Conservation (phyloP, 2,797 vertebrate species). For the Lacerta agilis region DNA sequence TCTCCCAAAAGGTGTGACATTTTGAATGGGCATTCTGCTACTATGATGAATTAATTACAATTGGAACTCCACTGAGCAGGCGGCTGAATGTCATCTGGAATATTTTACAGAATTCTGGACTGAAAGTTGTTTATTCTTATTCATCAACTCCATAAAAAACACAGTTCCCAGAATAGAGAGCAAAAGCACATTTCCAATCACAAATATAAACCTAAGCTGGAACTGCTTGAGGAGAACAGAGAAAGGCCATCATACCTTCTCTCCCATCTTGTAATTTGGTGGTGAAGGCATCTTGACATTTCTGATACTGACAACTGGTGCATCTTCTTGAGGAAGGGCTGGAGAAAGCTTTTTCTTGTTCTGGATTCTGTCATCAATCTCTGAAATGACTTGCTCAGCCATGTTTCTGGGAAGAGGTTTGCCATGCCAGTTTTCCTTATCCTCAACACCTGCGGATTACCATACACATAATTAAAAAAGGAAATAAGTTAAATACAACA, state of each 20-base stretch:
- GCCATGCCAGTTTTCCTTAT: constrained; percentile 94
- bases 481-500: constrained; percentile 21
- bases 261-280: constrained; percentile 91
- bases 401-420: constrained; percentile 93
- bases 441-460: constrained; percentile 85
- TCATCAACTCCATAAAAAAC: not conserved
- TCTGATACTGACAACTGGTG: constrained; percentile 86
- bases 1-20: not conserved
- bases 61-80: not conserved
- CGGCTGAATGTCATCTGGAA: not conserved
- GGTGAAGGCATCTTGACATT: constrained; percentile 91
- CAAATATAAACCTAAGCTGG: no score
- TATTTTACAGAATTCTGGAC: not conserved
- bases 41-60: not conserved
- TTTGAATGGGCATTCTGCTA: not conserved
- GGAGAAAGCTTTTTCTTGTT: constrained; percentile 92
- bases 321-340: constrained; percentile 85
- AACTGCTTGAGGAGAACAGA: not conserved
- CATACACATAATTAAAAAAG: constrained; percentile 14
- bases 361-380: constrained; percentile 87
- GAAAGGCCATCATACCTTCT: constrained; percentile 83
- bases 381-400: constrained; percentile 89
- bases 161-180: not conserved
- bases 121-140: not conserved
- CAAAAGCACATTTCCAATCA: not conserved